Evolutionary conservation across 2,888 invertebrate genomes (phyloP), one percentile per base, ranked within the genome.

Genomic region (Lasioglossum calceatum): DNA sequence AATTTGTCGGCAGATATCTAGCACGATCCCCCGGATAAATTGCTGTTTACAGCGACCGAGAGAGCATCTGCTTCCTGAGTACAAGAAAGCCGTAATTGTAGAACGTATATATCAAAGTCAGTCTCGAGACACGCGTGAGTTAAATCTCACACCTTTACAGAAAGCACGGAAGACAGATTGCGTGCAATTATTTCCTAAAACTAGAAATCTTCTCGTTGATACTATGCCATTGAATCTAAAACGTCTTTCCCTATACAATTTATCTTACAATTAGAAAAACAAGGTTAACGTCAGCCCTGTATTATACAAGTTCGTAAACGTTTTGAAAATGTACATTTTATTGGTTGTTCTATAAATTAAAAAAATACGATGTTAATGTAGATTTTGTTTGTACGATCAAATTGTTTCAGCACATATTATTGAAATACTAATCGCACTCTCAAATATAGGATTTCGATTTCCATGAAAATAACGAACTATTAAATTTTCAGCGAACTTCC

Each of bases 81-180:
- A 89, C 89, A 89, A 87, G 82, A 78, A 70, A 27, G 14, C 39
- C 75, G 80, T 87, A 89, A 88, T 88, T 89, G 87, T 82, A 73
- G 73, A 58, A 73, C 72, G 36, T 79, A 84, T 88, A 84, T 78
- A 84, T 88, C 88, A 88, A 86, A 83, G 89, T 86, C 87, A 89
- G n/a, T 44, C 42, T 44, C 50, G 50, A 32, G 71, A 61, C 50
- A 50, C 70, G 64, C 74, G 77, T n/a, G 73, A 75, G 77, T 86
- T 78, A 72, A 78, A 88, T 81, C 82, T 77, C 67, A 78, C 83
- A 86, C 61, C 77, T 86, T 83, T 67, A 27, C 50, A 54, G 42
- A 81, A 86, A 73, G 74, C 19, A 67, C 64, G 71, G 64, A 70
- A 72, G 82, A 71, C 64, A 76, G 86, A 79, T 79, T 79, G 64